Percentiles rank a stretch among this genome's conserved stretches.
phyloP scores from a whole-genome alignment of 2,113 vertebrate species.

The Limnothrissa miodon region DNA sequence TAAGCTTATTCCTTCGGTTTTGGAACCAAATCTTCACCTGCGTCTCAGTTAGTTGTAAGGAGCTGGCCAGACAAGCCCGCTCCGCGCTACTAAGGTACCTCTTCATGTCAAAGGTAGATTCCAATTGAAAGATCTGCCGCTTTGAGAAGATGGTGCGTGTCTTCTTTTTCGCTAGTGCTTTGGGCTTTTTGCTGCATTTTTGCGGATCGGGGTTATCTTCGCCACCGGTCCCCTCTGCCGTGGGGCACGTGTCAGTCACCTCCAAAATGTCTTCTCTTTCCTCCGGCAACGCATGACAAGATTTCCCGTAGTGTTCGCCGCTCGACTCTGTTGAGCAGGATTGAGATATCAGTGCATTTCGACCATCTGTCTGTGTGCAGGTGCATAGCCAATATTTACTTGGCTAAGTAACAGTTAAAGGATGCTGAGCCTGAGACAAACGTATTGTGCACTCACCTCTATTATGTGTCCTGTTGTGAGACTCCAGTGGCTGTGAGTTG shows the following conservation, averaged over 20 bases:
- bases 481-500: not conserved
- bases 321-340: slow-evolving; percentile 55
- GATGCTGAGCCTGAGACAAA: not conserved
- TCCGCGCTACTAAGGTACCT: slow-evolving; percentile 83
- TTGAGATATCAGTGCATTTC: slow-evolving; percentile 28
- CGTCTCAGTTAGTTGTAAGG: slow-evolving; percentile 77
- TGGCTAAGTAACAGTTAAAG: not conserved
- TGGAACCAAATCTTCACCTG: slow-evolving; percentile 84
- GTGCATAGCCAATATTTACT: not conserved
- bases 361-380: not conserved
- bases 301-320: not conserved
- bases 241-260: slow-evolving; percentile 46
- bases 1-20: slow-evolving; percentile 79
- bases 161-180: slow-evolving; percentile 73
- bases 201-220: slow-evolving; percentile 48
- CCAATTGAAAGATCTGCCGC: slow-evolving; percentile 82
- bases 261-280: slow-evolving; percentile 40
- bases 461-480: not conserved
- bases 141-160: slow-evolving; percentile 85
- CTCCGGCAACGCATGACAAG: slow-evolving; percentile 34
- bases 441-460: not conserved
- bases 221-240: slow-evolving; percentile 43
- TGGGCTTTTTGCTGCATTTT: slow-evolving; percentile 51
- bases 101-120: slow-evolving; percentile 82
- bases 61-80: slow-evolving; percentile 72